A percentile compares a stretch with the other conserved stretches of the same genome.
These are phyloP conservation scores for Zosterops borbonicus DNA, from an alignment of 2,113 vertebrate species.

Conservation along the genomic window DNA sequence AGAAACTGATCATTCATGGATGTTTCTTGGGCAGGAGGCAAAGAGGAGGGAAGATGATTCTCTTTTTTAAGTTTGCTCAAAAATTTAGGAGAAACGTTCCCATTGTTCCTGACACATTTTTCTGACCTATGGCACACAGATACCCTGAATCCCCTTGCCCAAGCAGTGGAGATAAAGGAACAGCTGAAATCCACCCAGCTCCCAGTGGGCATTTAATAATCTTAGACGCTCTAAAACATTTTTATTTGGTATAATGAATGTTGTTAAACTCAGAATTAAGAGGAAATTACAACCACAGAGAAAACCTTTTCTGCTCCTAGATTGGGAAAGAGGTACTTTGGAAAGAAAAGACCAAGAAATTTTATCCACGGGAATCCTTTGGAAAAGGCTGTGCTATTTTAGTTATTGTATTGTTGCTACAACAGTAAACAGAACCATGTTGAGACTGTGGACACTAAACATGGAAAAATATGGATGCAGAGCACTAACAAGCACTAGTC, in stretches of 20 bases:
- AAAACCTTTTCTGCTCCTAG: neutral
- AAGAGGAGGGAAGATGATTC: neutral
- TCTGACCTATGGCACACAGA: neutral
- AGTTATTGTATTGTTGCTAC: neutral
- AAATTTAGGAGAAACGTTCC: neutral
- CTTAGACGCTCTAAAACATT: neutral
- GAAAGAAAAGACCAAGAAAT: neutral
- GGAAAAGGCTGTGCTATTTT: neutral
- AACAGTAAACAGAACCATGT: neutral
- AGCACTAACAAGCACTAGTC: neutral
- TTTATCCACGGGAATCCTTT: neutral
- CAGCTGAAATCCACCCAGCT: neutral
- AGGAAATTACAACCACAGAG: neutral
- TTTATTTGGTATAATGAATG: neutral
- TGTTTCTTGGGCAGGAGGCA: neutral
- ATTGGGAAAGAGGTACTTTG: neutral
- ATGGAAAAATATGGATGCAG: neutral
- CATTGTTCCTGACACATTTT: neutral
- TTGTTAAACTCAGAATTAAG: neutral
- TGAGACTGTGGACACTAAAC: neutral
- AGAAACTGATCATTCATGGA: neutral
- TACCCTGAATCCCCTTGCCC: neutral
- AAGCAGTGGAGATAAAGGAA: neutral
- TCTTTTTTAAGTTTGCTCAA: neutral
- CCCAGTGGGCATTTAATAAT: neutral